phyloP scores from a whole-genome alignment of 2,113 vertebrate species.

The Muntiacus reevesi region DNA sequence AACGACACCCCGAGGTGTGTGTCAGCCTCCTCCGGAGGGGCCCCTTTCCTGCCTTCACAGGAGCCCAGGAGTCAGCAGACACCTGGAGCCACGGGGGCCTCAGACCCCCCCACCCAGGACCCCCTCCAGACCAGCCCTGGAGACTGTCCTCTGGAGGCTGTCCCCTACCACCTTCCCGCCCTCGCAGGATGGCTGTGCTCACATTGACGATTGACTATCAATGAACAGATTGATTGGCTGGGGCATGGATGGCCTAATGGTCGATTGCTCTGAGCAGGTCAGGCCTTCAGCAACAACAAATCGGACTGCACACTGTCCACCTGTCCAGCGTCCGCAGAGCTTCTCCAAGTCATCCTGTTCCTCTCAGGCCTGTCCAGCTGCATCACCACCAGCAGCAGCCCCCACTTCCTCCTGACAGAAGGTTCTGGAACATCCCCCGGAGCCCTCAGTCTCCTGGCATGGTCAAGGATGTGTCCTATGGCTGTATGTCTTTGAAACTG shows the following conservation, averaged over 20 bases:
- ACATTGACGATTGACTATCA: fast-evolving
- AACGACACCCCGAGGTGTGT: background rate
- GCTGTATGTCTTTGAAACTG: fast-evolving
- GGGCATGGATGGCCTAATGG: fast-evolving
- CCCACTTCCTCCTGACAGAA: background rate
- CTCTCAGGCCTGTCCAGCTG: background rate
- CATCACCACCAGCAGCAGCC: background rate
- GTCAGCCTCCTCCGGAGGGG: background rate
- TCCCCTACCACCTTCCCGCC: background rate
- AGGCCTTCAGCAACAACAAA: background rate
- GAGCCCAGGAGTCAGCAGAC: too few relatives aligned
- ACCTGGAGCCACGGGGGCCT: too few relatives aligned
- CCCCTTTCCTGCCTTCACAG: background rate
- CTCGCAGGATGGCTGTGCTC: background rate
- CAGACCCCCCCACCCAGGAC: background rate
- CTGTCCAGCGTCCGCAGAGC: background rate
- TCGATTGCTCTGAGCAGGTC: background rate
- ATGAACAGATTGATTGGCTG: fast-evolving
- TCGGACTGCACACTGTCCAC: background rate
- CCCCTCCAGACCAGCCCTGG: background rate
- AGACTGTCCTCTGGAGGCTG: too few relatives aligned
- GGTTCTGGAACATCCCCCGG: background rate
- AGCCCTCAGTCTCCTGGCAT: background rate
- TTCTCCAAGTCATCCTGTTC: background rate
- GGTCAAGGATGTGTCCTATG: fast-evolving